phyloP scores from a whole-genome alignment of 2,888 invertebrate species.

The Philaethria dido region DNA sequence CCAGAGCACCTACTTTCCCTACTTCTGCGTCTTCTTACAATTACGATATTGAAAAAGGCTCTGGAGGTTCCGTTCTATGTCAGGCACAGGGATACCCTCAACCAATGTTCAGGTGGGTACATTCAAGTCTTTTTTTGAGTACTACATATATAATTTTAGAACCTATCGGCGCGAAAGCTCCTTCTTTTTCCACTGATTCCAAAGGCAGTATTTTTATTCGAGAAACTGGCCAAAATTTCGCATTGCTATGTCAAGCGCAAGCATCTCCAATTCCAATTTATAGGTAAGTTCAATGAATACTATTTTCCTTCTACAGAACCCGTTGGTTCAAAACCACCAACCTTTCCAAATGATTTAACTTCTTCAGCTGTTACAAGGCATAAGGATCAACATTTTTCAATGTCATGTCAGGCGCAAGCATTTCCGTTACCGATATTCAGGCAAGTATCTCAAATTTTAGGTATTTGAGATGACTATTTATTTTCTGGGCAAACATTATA shows the following conservation, averaged over 20 bases:
- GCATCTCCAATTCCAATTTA: constrained; percentile 86
- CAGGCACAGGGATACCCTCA: constrained; percentile 85
- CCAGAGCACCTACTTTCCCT: constrained; percentile 78
- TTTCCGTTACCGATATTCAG: constrained; percentile 88
- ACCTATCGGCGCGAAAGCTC: constrained; percentile 85
- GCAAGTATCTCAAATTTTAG: constrained; percentile 72
- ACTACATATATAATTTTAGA: constrained; percentile 66
- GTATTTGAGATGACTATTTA: constrained; percentile 8
- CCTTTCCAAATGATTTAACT: constrained; percentile 84
- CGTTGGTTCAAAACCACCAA: constrained; percentile 85
- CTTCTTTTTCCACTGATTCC: constrained; percentile 85
- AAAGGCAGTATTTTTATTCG: constrained; percentile 86
- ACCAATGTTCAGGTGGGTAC: constrained; percentile 87
- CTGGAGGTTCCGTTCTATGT: constrained; percentile 79
- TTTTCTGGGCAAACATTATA: background rate
- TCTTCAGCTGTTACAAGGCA: constrained; percentile 84
- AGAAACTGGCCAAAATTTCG: constrained; percentile 82
- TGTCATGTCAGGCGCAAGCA: constrained; percentile 89
- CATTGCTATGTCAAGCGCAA: constrained; percentile 85
- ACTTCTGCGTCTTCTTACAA: constrained; percentile 79
- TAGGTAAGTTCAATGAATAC: constrained; percentile 78
- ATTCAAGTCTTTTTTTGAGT: constrained; percentile 48
- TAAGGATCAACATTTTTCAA: constrained; percentile 82
- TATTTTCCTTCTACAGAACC: constrained; percentile 80
- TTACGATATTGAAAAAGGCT: constrained; percentile 68